These are phyloP conservation scores for Triplophysa tibetana DNA, from an alignment of 2,113 vertebrate species.

Conservation along the genomic window DNA sequence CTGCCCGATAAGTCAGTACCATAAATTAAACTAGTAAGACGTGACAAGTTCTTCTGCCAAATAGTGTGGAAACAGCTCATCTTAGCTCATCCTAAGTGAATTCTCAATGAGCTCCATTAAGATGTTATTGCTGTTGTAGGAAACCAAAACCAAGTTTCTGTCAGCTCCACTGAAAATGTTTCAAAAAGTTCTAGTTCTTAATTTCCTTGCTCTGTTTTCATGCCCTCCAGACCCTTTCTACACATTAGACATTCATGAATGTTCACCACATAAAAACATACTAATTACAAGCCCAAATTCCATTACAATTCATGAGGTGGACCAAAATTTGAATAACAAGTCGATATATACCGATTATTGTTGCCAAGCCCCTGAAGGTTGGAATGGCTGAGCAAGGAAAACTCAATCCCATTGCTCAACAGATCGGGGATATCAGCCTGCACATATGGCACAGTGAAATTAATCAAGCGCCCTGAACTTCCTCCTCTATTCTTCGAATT, in stretches of 20 bases:
- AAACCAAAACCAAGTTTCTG: conserved; percentile 12
- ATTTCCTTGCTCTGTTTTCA: not conserved
- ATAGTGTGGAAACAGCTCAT: not conserved
- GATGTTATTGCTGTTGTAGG: not conserved
- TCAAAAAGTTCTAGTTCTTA: not conserved
- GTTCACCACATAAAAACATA: not conserved
- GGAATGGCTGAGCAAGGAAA: conserved; percentile 16
- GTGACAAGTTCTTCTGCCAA: not conserved
- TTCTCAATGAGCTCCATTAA: not conserved
- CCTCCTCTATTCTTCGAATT: conserved; percentile 62
- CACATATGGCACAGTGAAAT: conserved; percentile 48
- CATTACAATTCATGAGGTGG: conserved; percentile 11
- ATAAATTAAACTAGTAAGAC: not conserved
- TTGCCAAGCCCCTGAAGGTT: conserved; percentile 41
- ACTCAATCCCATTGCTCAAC: conserved; percentile 7
- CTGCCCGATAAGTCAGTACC: no score
- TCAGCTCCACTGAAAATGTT: not conserved
- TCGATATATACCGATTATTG: conserved; percentile 36
- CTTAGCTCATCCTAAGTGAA: not conserved
- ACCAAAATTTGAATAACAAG: conserved; percentile 20
- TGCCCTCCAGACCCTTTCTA: not conserved
- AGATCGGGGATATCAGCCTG: conserved; percentile 16
- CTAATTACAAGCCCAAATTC: conserved; percentile 22
- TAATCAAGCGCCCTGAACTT: conserved; percentile 54
- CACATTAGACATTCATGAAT: not conserved